These are phyloP conservation scores for Pelmatolapia mariae DNA, from an alignment of 2,113 vertebrate species.

Conservation along the genomic window DNA sequence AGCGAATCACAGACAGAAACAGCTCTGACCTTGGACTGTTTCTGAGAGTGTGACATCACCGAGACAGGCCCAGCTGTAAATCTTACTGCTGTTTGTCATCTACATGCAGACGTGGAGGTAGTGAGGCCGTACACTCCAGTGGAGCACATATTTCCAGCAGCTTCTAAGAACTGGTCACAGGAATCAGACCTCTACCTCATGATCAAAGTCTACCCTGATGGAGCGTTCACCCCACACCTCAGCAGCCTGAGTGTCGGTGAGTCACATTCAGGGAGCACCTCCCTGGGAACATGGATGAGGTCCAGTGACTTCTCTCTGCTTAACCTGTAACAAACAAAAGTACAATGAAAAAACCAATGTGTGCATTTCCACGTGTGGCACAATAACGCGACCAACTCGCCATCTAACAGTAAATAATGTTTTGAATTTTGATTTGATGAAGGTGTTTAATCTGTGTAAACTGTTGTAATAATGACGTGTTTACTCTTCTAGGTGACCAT, in stretches of 20 bases:
- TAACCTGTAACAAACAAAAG: not conserved
- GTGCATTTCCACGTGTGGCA: not conserved
- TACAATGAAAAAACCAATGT: accelerated
- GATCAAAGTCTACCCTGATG: slow-evolving; percentile 89
- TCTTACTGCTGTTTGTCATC: not conserved
- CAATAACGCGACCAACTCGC: accelerated
- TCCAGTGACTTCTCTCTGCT: not conserved
- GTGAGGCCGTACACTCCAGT: slow-evolving; percentile 93
- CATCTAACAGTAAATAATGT: not conserved
- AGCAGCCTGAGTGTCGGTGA: slow-evolving; percentile 80
- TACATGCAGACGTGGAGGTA: slow-evolving; percentile 77
- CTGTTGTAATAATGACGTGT: accelerated
- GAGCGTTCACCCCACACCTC: slow-evolving; percentile 81
- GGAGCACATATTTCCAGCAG: slow-evolving; percentile 66
- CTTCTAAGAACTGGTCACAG: slow-evolving; percentile 10
- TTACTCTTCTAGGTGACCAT: slow-evolving; percentile 72
- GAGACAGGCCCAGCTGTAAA: not conserved
- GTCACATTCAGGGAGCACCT: not conserved
- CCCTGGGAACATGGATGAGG: not conserved
- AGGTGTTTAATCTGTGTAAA: not conserved
- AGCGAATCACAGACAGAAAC: not conserved
- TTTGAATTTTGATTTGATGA: accelerated
- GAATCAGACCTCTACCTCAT: slow-evolving; percentile 81
- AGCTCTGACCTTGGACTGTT: not conserved
- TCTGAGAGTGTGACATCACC: not conserved